Evolutionary conservation across 2,113 vertebrate species (phyloP).

Genomic region (Pavo muticus): DNA sequence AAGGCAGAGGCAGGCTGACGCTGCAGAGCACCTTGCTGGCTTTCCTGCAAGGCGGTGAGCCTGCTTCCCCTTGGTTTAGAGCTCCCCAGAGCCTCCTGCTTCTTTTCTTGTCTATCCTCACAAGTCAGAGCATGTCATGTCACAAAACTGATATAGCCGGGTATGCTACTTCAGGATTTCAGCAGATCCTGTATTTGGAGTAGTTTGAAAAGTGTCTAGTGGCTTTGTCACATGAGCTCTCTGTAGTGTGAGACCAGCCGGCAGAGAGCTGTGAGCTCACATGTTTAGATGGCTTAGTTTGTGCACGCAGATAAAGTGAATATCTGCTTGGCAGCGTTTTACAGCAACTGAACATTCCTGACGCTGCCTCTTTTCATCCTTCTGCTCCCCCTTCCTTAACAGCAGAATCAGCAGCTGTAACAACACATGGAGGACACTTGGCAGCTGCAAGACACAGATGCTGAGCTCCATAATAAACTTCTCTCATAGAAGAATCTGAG

Average conservation of each 20-base stretch:
- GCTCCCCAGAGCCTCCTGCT: not conserved
- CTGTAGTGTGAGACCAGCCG: conserved; percentile 18
- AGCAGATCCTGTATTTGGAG: conserved; percentile 54
- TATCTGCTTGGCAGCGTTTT: conserved; percentile 74
- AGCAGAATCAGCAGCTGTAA: conserved; percentile 80
- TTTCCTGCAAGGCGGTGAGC: fast-evolving
- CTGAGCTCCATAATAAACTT: conserved; percentile 74
- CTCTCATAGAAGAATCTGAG: conserved; percentile 68
- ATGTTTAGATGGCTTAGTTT: conserved; percentile 22
- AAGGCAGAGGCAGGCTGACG: fast-evolving
- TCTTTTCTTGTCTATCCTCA: conserved; percentile 11
- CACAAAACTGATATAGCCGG: conserved; percentile 47
- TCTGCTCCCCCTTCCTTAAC: conserved; percentile 76
- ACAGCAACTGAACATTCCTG: conserved; percentile 72
- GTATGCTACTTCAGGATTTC: conserved; percentile 58
- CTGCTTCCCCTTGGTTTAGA: not conserved
- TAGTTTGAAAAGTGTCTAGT: conserved; percentile 43
- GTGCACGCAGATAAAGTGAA: conserved; percentile 41
- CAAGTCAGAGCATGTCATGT: conserved; percentile 7
- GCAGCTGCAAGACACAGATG: conserved; percentile 87
- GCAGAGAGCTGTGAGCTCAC: conserved; percentile 16
- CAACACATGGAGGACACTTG: conserved; percentile 83
- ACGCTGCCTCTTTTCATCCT: conserved; percentile 74
- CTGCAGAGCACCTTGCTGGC: not conserved
- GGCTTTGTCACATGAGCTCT: conserved; percentile 18